Percentiles rank a stretch among this genome's conserved stretches.
These are phyloP conservation scores for Quadriops clusia DNA, from an alignment of 2,888 invertebrate species.

Conservation along the genomic window DNA sequence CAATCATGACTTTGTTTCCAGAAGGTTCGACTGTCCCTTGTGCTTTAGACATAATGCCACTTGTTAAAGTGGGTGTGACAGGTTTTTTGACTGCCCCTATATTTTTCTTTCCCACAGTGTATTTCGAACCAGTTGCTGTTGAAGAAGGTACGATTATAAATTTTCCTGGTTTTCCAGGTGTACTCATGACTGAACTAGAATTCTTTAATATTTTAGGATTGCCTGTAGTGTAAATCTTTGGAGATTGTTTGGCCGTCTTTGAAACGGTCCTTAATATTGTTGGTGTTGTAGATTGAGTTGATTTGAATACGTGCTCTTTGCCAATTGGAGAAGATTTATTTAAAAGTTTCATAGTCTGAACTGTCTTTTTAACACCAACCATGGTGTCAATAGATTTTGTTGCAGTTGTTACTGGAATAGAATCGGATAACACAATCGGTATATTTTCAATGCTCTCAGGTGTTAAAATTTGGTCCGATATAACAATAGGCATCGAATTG, in stretches of 20 bases:
- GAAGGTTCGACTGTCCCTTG: constrained; percentile 24
- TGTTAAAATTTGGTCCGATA: constrained; percentile 57
- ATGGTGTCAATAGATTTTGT: no score
- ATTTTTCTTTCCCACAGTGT: constrained; percentile 32
- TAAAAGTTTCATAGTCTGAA: constrained; percentile 19
- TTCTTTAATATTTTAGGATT: constrained; percentile 21
- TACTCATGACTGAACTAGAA: constrained; percentile 21
- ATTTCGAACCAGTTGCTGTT: constrained; percentile 20
- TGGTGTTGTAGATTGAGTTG: no score
- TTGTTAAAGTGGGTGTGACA: constrained; percentile 29
- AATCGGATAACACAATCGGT: constrained; percentile 46
- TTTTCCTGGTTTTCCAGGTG: constrained; percentile 23
- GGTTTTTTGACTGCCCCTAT: constrained; percentile 35
- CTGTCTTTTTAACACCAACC: no score
- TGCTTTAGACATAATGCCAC: constrained; percentile 35
- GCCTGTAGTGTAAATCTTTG: no score
- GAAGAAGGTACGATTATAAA: constrained; percentile 23
- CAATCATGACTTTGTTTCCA: constrained; percentile 49
- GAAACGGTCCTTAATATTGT: no score
- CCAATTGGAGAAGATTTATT: constrained; percentile 20
- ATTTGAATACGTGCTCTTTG: no score
- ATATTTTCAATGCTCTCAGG: constrained; percentile 57
- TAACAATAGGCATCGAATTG: constrained; percentile 63
- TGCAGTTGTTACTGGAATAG: constrained; percentile 16
- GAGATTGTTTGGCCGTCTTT: no score